Evolutionary conservation across 2,113 vertebrate species (phyloP), one percentile per base, ranked within the genome.

Genomic region (Oxygymnocypris stewartii): DNA sequence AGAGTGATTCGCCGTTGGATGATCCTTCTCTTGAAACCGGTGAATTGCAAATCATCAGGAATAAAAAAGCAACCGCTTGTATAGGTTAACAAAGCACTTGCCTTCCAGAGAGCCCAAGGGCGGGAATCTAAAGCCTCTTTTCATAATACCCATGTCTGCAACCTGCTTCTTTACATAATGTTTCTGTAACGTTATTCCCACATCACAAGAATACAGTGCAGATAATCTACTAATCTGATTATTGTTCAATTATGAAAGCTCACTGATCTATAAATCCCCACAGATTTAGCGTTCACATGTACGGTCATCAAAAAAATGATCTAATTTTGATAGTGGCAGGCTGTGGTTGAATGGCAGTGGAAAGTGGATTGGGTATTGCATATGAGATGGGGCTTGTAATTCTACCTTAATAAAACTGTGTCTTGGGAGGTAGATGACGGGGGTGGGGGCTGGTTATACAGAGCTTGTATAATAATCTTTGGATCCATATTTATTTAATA

Each of bases 391-490:
- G 85, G 79, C 63, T 71, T 90, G 88, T 92, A 91, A 91, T 91
- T 91, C 83, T 87, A 59, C 87, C 79, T 88, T 91, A 90, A 93
- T 90, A 91, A 89, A 87, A 85, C 88, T 54, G 82, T 78, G 87
- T 89, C 84, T 86, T 49, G 31, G 81, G 86, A 86, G 86, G 73
- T 86, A 90, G 88, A 91, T 42, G 73, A 83, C 57, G n/a, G 57
- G 57, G 65, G 59, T 35, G 84, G 86, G 82, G 82, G 85, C 88
- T 89, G 90, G 87, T 88, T 88, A 63, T 77, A 90, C 67, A 49
- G 69, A 85, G 79, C 88, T 63, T 87, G 93, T 96, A 94, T 94
- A 93, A 94, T 95, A 93, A 94, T 95, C 94, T 95, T 95, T 95
- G 90, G 93, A 90, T 92, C 90, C 90, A 94, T 92, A 93, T 91